Conservation (phyloP, 2,113 vertebrate species). For the Pangasianodon gigas region DNA sequence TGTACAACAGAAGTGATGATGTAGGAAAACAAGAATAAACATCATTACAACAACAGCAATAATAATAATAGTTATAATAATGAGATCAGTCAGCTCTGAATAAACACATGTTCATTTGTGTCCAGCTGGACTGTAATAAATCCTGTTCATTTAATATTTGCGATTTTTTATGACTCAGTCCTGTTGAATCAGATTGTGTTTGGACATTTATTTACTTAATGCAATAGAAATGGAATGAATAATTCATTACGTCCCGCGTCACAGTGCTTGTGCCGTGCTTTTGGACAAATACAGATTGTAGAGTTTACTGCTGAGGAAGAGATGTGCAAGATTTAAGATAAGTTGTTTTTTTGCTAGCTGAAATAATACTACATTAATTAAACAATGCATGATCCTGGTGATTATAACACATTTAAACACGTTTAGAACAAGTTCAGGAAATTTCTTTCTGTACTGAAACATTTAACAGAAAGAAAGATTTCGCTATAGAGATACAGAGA, state of each 20-base stretch:
- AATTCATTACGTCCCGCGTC: not conserved
- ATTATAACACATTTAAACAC: not conserved
- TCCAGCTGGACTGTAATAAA: conserved; percentile 6
- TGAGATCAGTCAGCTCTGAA: not conserved
- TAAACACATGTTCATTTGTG: not conserved
- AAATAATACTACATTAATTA: not conserved
- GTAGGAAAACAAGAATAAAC: not conserved
- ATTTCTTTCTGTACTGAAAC: not conserved
- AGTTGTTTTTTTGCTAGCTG: not conserved
- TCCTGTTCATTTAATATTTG: not conserved
- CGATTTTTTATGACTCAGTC: not conserved
- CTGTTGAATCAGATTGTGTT: conserved; percentile 5
- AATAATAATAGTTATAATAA: not conserved
- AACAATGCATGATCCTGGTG: not conserved
- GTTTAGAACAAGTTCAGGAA: not conserved
- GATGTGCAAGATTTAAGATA: not conserved
- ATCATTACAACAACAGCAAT: not conserved
- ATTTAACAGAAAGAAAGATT: not conserved
- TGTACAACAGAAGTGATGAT: not conserved
- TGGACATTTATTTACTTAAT: conserved; percentile 1
- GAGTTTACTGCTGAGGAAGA: not conserved
- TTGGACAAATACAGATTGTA: not conserved
- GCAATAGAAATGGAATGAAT: not conserved
- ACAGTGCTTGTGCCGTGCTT: not conserved
- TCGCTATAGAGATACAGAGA: not conserved